phyloP scores from a whole-genome alignment of 2,113 vertebrate genomes.

The Poeciliopsis occidentalis region DNA sequence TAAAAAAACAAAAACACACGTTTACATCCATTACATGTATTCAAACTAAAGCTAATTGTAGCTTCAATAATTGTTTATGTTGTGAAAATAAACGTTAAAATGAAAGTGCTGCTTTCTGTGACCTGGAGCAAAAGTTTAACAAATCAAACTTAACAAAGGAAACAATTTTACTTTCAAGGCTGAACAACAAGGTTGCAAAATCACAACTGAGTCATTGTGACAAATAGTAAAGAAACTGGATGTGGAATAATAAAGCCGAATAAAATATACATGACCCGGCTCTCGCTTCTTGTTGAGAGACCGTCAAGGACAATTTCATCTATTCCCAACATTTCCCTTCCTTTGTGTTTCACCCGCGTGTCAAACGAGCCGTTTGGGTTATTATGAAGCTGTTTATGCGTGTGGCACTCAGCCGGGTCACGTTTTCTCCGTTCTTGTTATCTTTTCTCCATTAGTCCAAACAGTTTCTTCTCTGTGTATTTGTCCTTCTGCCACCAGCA shows the following conservation, averaged over 20 bases:
- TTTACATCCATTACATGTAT: too few relatives aligned
- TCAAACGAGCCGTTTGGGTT: slow-evolving; percentile 35
- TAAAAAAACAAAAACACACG: too few relatives aligned
- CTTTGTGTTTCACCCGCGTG: neutral
- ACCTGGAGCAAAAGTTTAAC: slow-evolving; percentile 1
- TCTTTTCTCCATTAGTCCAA: slow-evolving; percentile 30
- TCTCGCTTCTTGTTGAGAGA: slow-evolving; percentile 20
- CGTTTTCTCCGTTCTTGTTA: slow-evolving; percentile 33
- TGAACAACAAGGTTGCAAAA: slow-evolving; percentile 21
- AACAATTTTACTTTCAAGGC: slow-evolving; percentile 40
- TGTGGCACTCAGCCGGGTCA: slow-evolving; percentile 15
- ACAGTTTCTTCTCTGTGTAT: slow-evolving; percentile 35
- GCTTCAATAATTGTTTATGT: too few relatives aligned
- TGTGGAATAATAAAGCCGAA: slow-evolving; percentile 20
- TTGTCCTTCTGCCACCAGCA: slow-evolving; percentile 25
- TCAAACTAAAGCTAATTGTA: too few relatives aligned
- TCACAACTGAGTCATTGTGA: slow-evolving; percentile 19
- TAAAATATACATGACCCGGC: neutral
- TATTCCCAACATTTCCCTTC: slow-evolving; percentile 17
- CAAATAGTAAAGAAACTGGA: slow-evolving; percentile 30
- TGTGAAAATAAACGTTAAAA: neutral
- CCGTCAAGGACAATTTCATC: slow-evolving; percentile 55
- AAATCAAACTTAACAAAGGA: slow-evolving; percentile 25
- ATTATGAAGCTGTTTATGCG: slow-evolving; percentile 38
- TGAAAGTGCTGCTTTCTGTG: neutral